A percentile compares a stretch with the other conserved stretches of the same genome.
Conservation (phyloP, 2,797 vertebrate species). For the Nyctibius grandis region DNA sequence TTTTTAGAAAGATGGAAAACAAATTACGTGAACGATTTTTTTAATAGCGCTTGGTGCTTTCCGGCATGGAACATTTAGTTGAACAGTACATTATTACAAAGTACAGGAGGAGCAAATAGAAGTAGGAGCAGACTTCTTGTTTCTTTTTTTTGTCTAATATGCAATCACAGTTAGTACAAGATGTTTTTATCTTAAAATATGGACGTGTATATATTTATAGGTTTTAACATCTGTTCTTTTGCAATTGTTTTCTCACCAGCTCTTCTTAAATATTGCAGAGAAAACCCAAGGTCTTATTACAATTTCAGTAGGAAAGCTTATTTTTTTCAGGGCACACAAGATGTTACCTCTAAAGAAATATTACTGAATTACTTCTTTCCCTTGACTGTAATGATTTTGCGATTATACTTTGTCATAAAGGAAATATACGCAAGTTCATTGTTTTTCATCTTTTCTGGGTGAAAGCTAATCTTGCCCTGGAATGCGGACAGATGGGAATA, state of each 20-base stretch:
- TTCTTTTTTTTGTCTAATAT: neutral
- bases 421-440: neutral
- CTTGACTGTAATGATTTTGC: slow-evolving; percentile 35
- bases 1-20: neutral
- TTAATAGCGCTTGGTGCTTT: neutral
- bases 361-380: slow-evolving; percentile 16
- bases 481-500: slow-evolving; percentile 20
- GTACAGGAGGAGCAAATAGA: neutral
- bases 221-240: slow-evolving; percentile 66
- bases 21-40: neutral
- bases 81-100: neutral
- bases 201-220: slow-evolving; percentile 40
- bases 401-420: slow-evolving; percentile 42
- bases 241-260: slow-evolving; percentile 53
- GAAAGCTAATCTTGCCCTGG: slow-evolving; percentile 7
- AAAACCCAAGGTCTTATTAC: slow-evolving; percentile 39
- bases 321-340: slow-evolving; percentile 1
- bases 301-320: slow-evolving; percentile 12
- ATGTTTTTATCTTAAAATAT: slow-evolving; percentile 1
- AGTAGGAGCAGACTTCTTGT: neutral
- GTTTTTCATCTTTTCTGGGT: neutral
- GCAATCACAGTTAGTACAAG: neutral
- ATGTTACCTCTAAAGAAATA: slow-evolving; percentile 19
- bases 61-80: neutral
- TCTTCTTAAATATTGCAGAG: slow-evolving; percentile 50